Percentiles rank a stretch among this genome's conserved stretches.
Conservation (phyloP, 2,797 vertebrate genomes). For the Typhlichthys subterraneus region DNA sequence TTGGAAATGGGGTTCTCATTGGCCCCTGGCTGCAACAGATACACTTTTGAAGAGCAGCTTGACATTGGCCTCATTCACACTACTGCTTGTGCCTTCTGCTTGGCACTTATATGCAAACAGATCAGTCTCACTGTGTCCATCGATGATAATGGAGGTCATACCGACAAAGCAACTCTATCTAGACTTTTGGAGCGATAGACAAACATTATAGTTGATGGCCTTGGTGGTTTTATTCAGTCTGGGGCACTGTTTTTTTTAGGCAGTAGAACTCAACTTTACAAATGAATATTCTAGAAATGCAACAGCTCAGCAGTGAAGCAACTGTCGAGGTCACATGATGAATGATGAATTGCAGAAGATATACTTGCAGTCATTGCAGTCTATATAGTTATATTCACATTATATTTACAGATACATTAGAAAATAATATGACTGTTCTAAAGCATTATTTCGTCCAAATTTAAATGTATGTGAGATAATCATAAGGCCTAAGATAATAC, state of each 20-base stretch:
- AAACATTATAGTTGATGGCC: constrained; percentile 12
- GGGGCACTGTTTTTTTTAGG: constrained; percentile 18
- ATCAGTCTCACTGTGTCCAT: constrained; percentile 63
- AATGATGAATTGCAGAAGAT: constrained; percentile 57
- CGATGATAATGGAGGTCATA: constrained; percentile 19
- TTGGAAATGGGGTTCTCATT: constrained; percentile 13
- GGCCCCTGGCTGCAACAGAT: constrained; percentile 27
- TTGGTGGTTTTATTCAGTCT: constrained; percentile 26
- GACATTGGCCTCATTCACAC: constrained; percentile 36
- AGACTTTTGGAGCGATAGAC: neutral
- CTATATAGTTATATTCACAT: constrained; percentile 42
- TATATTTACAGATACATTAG: constrained; percentile 20
- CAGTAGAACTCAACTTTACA: constrained; percentile 23
- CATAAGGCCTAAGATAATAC: constrained; percentile 27
- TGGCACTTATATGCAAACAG: constrained; percentile 72
- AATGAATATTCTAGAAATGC: constrained; percentile 37
- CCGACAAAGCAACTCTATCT: constrained; percentile 15
- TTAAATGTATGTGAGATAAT: constrained; percentile 9
- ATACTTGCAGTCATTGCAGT: constrained; percentile 43
- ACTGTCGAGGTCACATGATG: constrained; percentile 50
- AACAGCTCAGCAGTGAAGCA: constrained; percentile 38
- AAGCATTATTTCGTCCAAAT: constrained; percentile 46
- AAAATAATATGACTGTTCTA: constrained; percentile 44
- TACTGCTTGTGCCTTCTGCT: constrained; percentile 63
- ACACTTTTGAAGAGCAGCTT: constrained; percentile 35